phyloP scores from a whole-genome alignment of 2,888 invertebrate genomes.

The Ormyrus thymus region DNA sequence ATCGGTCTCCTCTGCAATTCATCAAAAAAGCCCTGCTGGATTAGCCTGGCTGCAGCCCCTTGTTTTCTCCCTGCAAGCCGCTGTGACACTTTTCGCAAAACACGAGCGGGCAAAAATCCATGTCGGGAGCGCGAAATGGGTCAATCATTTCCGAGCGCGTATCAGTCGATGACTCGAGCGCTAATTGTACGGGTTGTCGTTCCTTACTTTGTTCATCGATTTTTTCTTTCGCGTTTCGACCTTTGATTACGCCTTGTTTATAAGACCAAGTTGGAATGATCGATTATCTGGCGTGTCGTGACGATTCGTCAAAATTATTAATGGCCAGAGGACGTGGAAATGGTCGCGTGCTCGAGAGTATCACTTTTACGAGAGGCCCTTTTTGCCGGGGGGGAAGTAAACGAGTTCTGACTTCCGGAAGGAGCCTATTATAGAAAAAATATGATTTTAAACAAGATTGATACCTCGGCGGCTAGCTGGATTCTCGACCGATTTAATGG shows the following conservation, averaged over 20 bases:
- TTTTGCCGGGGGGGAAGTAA: too few relatives aligned
- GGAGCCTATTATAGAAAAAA: neutral
- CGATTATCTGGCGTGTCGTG: neutral
- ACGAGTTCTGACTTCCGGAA: neutral
- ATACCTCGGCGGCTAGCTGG: too few relatives aligned
- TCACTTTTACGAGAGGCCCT: too few relatives aligned
- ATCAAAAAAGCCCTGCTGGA: slow-evolving; percentile 12
- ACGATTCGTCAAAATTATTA: slow-evolving; percentile 10
- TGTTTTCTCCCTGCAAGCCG: slow-evolving; percentile 3
- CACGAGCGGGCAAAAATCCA: neutral
- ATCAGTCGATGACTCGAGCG: slow-evolving; percentile 5
- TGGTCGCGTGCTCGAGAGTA: neutral
- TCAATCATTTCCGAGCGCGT: slow-evolving; percentile 11
- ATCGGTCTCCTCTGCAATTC: slow-evolving; percentile 73
- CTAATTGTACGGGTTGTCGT: neutral
- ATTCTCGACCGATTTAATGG: too few relatives aligned
- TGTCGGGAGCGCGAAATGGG: neutral
- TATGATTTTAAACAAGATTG: too few relatives aligned
- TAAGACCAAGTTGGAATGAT: neutral
- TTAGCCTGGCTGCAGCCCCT: neutral
- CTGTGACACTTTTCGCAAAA: neutral
- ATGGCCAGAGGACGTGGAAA: neutral
- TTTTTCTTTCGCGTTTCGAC: neutral
- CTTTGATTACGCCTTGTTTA: slow-evolving; percentile 1
- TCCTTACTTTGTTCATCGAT: too few relatives aligned